A percentile compares a stretch with the other conserved stretches of the same genome.
These are phyloP conservation scores for Onychostruthus taczanowskii DNA, from an alignment of 2,113 vertebrate genomes.

Conservation along the genomic window DNA sequence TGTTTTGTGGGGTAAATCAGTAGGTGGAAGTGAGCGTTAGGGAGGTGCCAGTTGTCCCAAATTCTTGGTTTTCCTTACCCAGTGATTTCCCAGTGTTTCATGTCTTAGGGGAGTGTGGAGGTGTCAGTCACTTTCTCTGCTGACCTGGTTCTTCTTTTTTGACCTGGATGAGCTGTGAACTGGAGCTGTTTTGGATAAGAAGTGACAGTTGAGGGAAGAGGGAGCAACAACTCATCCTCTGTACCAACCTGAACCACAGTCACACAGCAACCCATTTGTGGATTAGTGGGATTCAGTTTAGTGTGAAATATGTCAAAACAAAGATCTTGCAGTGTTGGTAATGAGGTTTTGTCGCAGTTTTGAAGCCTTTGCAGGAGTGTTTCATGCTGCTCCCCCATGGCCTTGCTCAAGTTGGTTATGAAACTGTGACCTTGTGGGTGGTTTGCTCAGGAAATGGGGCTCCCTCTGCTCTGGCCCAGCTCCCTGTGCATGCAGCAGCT, in stretches of 20 bases:
- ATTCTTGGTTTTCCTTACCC: not conserved
- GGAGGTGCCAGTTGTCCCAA: not conserved
- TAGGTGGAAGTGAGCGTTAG: not conserved
- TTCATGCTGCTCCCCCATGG: not conserved
- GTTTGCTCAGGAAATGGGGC: not conserved
- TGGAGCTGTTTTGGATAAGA: not conserved
- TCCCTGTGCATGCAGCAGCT: not conserved
- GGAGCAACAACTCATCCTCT: not conserved
- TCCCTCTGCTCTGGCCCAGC: not conserved
- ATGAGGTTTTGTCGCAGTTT: not conserved
- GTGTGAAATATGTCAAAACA: not conserved
- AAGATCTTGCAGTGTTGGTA: not conserved
- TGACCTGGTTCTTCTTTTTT: not conserved
- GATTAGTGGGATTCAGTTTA: not conserved
- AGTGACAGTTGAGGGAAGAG: not conserved
- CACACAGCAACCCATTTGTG: not conserved
- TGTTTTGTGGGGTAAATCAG: not conserved
- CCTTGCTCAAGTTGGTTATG: not conserved
- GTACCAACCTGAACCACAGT: not conserved
- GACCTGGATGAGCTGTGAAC: not conserved
- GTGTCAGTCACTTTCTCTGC: not conserved
- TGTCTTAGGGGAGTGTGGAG: fast-evolving
- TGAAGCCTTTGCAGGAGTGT: not conserved
- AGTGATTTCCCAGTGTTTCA: fast-evolving
- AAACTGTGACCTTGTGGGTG: not conserved